phyloP scores from a whole-genome alignment of 2,888 invertebrate species.

The Perithous albicinctus region DNA sequence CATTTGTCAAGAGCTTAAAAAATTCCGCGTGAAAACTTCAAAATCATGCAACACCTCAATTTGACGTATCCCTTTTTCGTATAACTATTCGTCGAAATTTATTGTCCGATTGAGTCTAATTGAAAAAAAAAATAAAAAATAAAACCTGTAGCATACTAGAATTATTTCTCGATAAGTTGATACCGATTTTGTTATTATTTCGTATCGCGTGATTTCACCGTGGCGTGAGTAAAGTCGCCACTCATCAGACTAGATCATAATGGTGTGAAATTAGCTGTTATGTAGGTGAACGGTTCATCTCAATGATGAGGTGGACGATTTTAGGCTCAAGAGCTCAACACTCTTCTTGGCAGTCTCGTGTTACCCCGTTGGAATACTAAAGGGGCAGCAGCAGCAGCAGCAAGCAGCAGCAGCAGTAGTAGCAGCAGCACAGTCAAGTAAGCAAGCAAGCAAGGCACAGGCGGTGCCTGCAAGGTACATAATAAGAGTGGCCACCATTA shows the following conservation, averaged over 20 bases:
- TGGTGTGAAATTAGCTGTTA: constrained; percentile 8
- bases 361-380: constrained; percentile 64
- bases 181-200: neutral
- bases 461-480: constrained; percentile 75
- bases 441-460: constrained; percentile 54
- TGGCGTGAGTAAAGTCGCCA: neutral
- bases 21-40: too few species aligned
- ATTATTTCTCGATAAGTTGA: neutral
- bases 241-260: neutral
- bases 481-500: constrained; percentile 83
- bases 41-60: too few species aligned
- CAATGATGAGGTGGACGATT: constrained; percentile 34
- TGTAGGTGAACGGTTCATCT: constrained; percentile 22
- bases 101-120: neutral
- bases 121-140: neutral
- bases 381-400: constrained; percentile 61
- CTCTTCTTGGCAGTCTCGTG: constrained; percentile 35
- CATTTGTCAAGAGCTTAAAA: too few species aligned
- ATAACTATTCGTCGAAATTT: neutral
- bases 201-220: neutral
- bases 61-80: neutral
- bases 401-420: too few species aligned
- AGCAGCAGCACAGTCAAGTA: constrained; percentile 31
- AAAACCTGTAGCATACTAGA: neutral
- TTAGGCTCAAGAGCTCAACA: constrained; percentile 18